These are phyloP conservation scores for Iphiclides podalirius DNA, from an alignment of 2,888 invertebrate genomes.

Conservation along the genomic window DNA sequence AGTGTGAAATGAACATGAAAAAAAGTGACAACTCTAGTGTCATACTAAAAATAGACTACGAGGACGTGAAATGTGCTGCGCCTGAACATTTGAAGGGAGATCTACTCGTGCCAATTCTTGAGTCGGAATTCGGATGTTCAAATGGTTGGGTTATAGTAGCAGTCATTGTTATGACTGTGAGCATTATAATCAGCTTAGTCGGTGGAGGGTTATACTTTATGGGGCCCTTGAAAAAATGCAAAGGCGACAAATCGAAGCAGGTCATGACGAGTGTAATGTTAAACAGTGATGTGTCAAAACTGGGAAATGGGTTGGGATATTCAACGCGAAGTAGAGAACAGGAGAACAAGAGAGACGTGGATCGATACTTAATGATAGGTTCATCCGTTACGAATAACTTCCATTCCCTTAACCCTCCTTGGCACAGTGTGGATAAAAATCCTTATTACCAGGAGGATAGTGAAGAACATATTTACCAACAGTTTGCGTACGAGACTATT, in stretches of 20 bases:
- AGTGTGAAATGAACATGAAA: slow-evolving; percentile 61
- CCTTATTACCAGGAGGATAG: slow-evolving; percentile 72
- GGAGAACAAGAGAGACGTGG: slow-evolving; percentile 72
- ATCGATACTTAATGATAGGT: slow-evolving; percentile 75
- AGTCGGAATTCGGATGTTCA: slow-evolving; percentile 82
- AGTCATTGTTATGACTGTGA: slow-evolving; percentile 73
- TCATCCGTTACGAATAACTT: slow-evolving; percentile 75
- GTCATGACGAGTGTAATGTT: slow-evolving; percentile 77
- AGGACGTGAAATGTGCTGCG: slow-evolving; percentile 79
- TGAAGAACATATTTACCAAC: slow-evolving; percentile 76
- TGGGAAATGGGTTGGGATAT: slow-evolving; percentile 73
- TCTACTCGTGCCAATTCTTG: slow-evolving; percentile 79
- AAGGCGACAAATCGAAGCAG: slow-evolving; percentile 75
- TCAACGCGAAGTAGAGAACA: slow-evolving; percentile 69
- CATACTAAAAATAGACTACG: slow-evolving; percentile 76
- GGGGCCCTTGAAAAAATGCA: slow-evolving; percentile 75
- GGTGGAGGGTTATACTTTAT: slow-evolving; percentile 74
- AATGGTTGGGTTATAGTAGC: slow-evolving; percentile 81
- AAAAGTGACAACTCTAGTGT: slow-evolving; percentile 58
- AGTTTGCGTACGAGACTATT: slow-evolving; percentile 76
- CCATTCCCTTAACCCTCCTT: slow-evolving; percentile 73
- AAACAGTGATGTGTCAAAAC: slow-evolving; percentile 73
- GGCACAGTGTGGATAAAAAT: slow-evolving; percentile 75
- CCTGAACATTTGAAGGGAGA: slow-evolving; percentile 78
- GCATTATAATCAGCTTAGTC: slow-evolving; percentile 75